Percentiles rank a stretch among this genome's conserved stretches.
Evolutionary conservation across 1,140 invertebrate species (phyloP).

Genomic region (Meloidogyne hapla): DNA sequence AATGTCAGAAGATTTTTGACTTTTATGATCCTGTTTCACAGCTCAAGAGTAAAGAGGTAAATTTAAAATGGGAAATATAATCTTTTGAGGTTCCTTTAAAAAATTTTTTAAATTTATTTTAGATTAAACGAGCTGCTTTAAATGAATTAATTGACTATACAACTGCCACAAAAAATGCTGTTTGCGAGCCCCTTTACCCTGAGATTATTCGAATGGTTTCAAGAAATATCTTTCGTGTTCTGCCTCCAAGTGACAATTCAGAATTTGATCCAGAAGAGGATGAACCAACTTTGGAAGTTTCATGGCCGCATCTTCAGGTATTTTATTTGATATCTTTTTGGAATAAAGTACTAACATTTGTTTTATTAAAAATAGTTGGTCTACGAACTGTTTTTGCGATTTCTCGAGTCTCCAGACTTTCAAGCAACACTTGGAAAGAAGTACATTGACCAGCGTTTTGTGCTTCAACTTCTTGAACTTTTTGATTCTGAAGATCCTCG

Average conservation of each 20-base stretch:
- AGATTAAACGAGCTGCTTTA: slow-evolving; percentile 65
- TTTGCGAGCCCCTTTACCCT: slow-evolving; percentile 64
- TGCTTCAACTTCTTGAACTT: slow-evolving; percentile 58
- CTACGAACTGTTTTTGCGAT: slow-evolving; percentile 62
- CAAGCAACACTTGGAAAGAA: slow-evolving; percentile 61
- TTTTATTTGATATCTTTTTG: not conserved
- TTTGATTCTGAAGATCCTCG: slow-evolving; percentile 63
- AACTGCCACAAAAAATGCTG: slow-evolving; percentile 60
- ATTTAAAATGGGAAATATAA: not conserved
- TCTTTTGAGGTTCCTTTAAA: too few relatives aligned
- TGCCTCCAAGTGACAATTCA: slow-evolving; percentile 61
- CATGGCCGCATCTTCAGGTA: slow-evolving; percentile 63
- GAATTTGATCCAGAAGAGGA: slow-evolving; percentile 64
- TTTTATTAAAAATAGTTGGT: slow-evolving; percentile 50
- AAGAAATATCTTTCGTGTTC: slow-evolving; percentile 61
- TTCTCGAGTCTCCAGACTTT: slow-evolving; percentile 62
- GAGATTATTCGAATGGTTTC: slow-evolving; percentile 65
- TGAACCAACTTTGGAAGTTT: slow-evolving; percentile 63
- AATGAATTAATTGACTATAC: slow-evolving; percentile 65
- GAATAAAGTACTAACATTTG: not conserved
- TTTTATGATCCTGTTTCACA: slow-evolving; percentile 65
- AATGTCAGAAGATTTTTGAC: slow-evolving; percentile 70
- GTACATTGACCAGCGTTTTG: slow-evolving; percentile 63
- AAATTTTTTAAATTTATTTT: slow-evolving; percentile 27
- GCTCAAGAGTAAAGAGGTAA: slow-evolving; percentile 69